Base-by-base conservation (phyloP, 2,888 invertebrate species). In the Rhagium mordax region DNA sequence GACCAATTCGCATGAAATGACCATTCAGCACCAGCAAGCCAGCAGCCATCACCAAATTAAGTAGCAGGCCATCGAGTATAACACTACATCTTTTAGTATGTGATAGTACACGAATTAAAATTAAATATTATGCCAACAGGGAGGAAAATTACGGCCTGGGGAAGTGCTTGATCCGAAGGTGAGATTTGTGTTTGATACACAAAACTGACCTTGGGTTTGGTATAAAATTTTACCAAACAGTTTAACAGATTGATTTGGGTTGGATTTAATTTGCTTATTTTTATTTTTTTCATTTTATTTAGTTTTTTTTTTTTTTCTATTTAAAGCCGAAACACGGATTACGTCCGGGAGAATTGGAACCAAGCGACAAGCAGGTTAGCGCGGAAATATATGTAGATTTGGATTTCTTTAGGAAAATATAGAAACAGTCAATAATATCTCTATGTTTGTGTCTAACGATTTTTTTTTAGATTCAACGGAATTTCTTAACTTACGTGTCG, bases 81-180 rank as follows among this genome's bases (percentile, higher is more conserved):
- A 71, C 74, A 78, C 78, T 80, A 64, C 16, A 29, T 47, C 10
- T 13, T n/a, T 41, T 41, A n/a, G n/a, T 41, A 41, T 41, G 15
- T 41, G 4, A 2, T n/a, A 41, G n/a, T 24, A 70, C 61, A 49
- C 78, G 77, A 72, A 69, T 68, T 70, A 70, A 76, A 78, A 67
- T 76, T 53, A 69, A 67, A 75, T 82, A 74, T 84, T 83, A 82
- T 90, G 89, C 90, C 90, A 89, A 88, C 91, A 92, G 92, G 91
- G 90, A 90, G 92, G 92, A 90, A 92, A 91, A 90, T 93, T 94
- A 89, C 93, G 94, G 89, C 94, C 94, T 87, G 94, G 94, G 89
- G 94, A 94, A 90, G 91, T 94, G 87, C 89, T 91, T 88, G 93
- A 93, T 88, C 89, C 90, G 88, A 93, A 94, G 94, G 94, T 94